These are phyloP conservation scores for Equus quagga DNA, from an alignment of 2,113 vertebrate genomes.

Conservation along the genomic window DNA sequence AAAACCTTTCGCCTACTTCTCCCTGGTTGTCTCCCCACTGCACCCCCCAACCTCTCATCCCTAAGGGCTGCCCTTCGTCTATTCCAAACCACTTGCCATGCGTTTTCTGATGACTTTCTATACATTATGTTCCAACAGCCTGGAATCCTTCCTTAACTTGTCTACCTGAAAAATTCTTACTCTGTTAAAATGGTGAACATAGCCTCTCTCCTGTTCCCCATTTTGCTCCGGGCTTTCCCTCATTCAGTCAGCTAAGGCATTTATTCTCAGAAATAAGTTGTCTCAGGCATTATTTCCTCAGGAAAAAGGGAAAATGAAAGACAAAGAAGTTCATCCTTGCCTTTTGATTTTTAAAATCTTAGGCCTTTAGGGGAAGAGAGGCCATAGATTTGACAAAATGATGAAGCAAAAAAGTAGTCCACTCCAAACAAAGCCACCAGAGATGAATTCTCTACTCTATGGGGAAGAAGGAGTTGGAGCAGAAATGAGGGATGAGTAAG, in stretches of 20 bases:
- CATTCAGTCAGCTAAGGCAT: neutral
- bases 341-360: slow-evolving; percentile 41
- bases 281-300: neutral
- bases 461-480: neutral
- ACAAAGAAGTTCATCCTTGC: neutral
- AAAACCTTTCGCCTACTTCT: neutral
- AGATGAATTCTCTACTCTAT: neutral
- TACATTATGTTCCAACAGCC: too few species aligned
- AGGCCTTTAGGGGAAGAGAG: neutral
- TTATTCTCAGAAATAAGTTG: neutral
- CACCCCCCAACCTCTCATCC: neutral
- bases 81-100: neutral
- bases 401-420: slow-evolving; percentile 9
- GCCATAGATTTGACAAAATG: slow-evolving; percentile 17
- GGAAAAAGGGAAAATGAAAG: slow-evolving; percentile 10
- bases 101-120: neutral
- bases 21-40: neutral
- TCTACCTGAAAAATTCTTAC: neutral
- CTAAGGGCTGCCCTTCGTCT: neutral
- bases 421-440: neutral
- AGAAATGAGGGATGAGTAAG: neutral
- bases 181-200: neutral
- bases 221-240: neutral
- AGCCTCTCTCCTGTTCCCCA: neutral
- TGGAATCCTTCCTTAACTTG: neutral